These are phyloP conservation scores for Calcarius lapponicus DNA, from an alignment of 2,797 vertebrate species.

Conservation along the genomic window DNA sequence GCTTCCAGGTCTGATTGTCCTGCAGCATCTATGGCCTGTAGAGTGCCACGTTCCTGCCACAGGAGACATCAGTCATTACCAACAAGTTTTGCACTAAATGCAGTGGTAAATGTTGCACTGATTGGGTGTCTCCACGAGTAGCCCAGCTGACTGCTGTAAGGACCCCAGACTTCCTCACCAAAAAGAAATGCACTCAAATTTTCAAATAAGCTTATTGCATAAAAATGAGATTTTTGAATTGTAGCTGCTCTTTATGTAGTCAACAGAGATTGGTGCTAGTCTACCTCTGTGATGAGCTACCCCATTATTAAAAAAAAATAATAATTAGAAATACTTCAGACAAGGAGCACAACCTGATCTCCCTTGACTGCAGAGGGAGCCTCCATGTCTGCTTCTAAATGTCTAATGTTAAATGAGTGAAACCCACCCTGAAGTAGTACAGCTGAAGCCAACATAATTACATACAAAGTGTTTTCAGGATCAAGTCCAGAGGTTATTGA, in stretches of 20 bases:
- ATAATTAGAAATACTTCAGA: background rate
- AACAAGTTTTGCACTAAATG: background rate
- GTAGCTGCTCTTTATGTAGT: background rate
- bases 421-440: constrained; percentile 54
- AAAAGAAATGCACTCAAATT: background rate
- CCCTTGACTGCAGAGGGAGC: constrained; percentile 63
- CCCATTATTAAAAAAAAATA: background rate
- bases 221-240: background rate
- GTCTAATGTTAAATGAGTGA: constrained; percentile 17
- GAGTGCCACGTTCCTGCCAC: background rate
- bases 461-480: constrained; percentile 64
- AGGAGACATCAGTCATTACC: background rate
- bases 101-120: background rate
- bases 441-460: constrained; percentile 60
- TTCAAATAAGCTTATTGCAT: background rate
- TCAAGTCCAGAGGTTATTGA: constrained; percentile 60
- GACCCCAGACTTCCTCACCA: background rate
- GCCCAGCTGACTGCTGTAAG: background rate
- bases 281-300: background rate
- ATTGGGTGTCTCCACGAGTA: background rate
- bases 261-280: background rate
- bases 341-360: background rate
- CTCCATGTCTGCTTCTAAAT: constrained; percentile 39
- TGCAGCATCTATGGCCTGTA: background rate
- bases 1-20: background rate